A percentile compares a stretch with the other conserved stretches of the same genome.
Conservation (phyloP, 2,888 invertebrate genomes). For the Thecophora atra region DNA sequence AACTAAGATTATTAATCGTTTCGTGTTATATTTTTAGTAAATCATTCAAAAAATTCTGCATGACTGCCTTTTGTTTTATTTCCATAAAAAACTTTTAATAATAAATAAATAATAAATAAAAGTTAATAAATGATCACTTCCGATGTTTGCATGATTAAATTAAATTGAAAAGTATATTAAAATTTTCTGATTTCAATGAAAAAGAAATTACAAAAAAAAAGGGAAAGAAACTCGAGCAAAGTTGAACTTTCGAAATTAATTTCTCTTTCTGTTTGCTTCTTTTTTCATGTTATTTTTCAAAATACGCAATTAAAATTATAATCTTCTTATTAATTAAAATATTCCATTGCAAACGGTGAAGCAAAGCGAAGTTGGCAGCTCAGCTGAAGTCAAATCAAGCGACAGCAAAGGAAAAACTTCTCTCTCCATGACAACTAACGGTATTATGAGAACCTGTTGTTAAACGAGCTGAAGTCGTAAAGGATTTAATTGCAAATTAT, state of each 20-base stretch:
- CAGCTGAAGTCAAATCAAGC: background rate
- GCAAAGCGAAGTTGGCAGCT: background rate
- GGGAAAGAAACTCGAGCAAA: background rate
- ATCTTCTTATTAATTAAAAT: background rate
- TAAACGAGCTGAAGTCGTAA: background rate
- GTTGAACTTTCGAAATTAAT: background rate
- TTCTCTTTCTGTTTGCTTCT: too few relatives aligned
- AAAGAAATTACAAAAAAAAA: background rate
- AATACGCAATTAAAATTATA: constrained; percentile 12
- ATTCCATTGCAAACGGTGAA: background rate
- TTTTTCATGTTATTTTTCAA: too few relatives aligned
- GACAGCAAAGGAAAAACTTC: background rate
- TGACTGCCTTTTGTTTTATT: too few relatives aligned
- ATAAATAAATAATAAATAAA: background rate
- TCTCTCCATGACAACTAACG: constrained; percentile 1
- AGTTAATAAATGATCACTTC: background rate
- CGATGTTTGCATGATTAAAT: too few relatives aligned
- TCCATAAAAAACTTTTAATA: background rate
- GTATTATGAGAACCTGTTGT: background rate
- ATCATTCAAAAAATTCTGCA: too few relatives aligned
- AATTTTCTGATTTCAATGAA: background rate
- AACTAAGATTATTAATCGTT: too few relatives aligned
- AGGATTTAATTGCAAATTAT: background rate
- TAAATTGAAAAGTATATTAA: background rate
- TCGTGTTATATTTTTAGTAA: too few relatives aligned